Conservation (phyloP, 2,888 invertebrate genomes). For the Aphodius granarius region DNA sequence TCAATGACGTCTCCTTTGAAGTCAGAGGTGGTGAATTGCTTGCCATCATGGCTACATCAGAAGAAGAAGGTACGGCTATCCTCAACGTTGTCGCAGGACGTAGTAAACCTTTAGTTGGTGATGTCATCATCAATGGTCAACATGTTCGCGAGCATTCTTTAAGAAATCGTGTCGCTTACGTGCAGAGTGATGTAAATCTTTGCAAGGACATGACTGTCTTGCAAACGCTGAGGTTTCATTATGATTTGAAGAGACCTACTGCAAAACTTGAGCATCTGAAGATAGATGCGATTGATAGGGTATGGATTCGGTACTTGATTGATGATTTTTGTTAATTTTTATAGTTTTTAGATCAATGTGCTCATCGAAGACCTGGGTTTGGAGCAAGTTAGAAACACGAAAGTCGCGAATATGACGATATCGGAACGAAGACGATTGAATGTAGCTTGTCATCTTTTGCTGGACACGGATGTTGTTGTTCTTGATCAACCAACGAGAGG, state of each 20-base stretch:
- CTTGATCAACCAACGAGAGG: slow-evolving; percentile 87
- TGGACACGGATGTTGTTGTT: slow-evolving; percentile 84
- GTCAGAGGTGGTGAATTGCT: slow-evolving; percentile 88
- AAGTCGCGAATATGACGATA: slow-evolving; percentile 81
- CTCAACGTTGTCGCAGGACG: slow-evolving; percentile 80
- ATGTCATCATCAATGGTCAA: slow-evolving; percentile 86
- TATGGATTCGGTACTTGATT: slow-evolving; percentile 48
- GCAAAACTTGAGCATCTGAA: slow-evolving; percentile 65
- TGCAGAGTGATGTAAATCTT: slow-evolving; percentile 74
- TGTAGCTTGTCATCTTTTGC: slow-evolving; percentile 84
- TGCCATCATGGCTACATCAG: slow-evolving; percentile 87
- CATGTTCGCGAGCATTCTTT: slow-evolving; percentile 72
- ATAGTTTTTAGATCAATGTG: slow-evolving; percentile 71
- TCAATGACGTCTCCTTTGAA: slow-evolving; percentile 79
- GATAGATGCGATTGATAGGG: slow-evolving; percentile 74
- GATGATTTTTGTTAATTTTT: not conserved
- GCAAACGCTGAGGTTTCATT: slow-evolving; percentile 84
- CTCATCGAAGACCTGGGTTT: slow-evolving; percentile 90
- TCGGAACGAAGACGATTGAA: slow-evolving; percentile 86
- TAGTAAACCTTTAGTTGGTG: slow-evolving; percentile 64
- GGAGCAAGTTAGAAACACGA: slow-evolving; percentile 84
- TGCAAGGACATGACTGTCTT: slow-evolving; percentile 87
- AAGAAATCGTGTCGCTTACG: slow-evolving; percentile 72
- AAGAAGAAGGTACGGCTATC: slow-evolving; percentile 83
- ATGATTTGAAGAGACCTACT: slow-evolving; percentile 69